Percentiles rank a stretch among this genome's conserved stretches.
These are phyloP conservation scores for Pseudomugil gertrudae DNA, from an alignment of 2,797 vertebrate species.

Conservation along the genomic window DNA sequence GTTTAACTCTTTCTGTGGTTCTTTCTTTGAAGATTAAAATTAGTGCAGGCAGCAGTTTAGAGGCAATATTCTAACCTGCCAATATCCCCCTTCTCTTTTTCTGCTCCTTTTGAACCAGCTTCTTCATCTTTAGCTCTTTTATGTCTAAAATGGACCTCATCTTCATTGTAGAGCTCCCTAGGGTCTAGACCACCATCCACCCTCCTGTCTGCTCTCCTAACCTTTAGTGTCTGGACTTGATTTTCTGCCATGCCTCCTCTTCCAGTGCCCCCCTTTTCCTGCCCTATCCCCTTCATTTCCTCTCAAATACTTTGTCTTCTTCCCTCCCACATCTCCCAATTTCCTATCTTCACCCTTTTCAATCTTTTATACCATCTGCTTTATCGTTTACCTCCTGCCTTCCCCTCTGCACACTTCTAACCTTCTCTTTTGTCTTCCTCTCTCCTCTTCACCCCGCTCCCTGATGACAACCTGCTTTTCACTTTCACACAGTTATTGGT, in stretches of 20 bases:
- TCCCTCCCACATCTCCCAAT: slow-evolving; percentile 3
- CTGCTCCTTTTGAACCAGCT: neutral
- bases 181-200: slow-evolving; percentile 1
- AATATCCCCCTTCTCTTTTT: neutral
- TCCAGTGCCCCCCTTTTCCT: neutral
- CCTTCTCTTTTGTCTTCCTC: slow-evolving; percentile 22
- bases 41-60: slow-evolving; percentile 4
- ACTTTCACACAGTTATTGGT: slow-evolving; percentile 48
- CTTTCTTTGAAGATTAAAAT: neutral
- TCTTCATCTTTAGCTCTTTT: slow-evolving; percentile 22
- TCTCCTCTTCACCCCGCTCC: slow-evolving; percentile 7
- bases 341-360: slow-evolving; percentile 11
- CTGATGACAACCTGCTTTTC: neutral
- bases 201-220: slow-evolving; percentile 23
- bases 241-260: slow-evolving; percentile 2
- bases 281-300: slow-evolving; percentile 17
- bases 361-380: slow-evolving; percentile 20
- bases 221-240: slow-evolving; percentile 19
- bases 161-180: slow-evolving; percentile 5
- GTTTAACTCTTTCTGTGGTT: slow-evolving; percentile 1
- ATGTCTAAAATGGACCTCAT: slow-evolving; percentile 21
- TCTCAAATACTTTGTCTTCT: neutral
- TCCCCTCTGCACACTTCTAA: slow-evolving; percentile 27
- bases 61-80: slow-evolving; percentile 14
- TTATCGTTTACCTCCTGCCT: slow-evolving; percentile 35